Percentiles rank a stretch among this genome's conserved stretches.
These are phyloP conservation scores for Lacerta viridis DNA, from an alignment of 2,797 vertebrate species.

Conservation along the genomic window DNA sequence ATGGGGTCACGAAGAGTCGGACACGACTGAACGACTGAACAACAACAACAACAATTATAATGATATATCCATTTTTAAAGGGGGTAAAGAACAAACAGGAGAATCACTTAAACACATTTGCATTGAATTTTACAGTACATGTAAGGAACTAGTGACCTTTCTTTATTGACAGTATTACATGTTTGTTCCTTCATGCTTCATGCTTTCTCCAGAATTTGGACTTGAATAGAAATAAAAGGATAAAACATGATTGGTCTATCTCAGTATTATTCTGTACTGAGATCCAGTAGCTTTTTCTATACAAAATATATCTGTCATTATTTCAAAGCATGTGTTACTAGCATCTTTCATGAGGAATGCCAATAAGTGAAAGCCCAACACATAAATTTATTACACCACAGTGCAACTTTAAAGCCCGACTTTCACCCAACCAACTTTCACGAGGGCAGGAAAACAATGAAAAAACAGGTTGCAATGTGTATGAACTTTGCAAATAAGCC, in stretches of 20 bases:
- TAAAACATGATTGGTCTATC: slow-evolving; percentile 25
- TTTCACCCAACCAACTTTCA: neutral
- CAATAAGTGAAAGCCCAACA: neutral
- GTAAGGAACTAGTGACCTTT: neutral
- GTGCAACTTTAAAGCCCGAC: neutral
- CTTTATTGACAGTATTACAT: slow-evolving; percentile 18
- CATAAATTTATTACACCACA: neutral
- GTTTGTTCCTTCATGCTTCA: neutral
- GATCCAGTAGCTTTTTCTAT: neutral
- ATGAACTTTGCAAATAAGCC: slow-evolving; percentile 1
- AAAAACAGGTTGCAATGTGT: neutral
- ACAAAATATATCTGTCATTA: slow-evolving; percentile 21
- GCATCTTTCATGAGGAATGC: slow-evolving; percentile 4
- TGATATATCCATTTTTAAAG: neutral
- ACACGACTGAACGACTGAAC: no score
- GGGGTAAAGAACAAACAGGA: neutral
- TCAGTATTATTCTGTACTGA: neutral
- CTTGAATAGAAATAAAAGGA: slow-evolving; percentile 15
- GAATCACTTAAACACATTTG: neutral
- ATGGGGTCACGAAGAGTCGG: no score
- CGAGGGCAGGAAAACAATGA: neutral
- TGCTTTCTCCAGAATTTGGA: neutral
- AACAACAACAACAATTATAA: no score
- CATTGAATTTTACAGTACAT: neutral
- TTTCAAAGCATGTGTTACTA: slow-evolving; percentile 2